These are phyloP conservation scores for Vannuccia rotundouncinata DNA, from an alignment of 2,888 invertebrate species.

Conservation along the genomic window DNA sequence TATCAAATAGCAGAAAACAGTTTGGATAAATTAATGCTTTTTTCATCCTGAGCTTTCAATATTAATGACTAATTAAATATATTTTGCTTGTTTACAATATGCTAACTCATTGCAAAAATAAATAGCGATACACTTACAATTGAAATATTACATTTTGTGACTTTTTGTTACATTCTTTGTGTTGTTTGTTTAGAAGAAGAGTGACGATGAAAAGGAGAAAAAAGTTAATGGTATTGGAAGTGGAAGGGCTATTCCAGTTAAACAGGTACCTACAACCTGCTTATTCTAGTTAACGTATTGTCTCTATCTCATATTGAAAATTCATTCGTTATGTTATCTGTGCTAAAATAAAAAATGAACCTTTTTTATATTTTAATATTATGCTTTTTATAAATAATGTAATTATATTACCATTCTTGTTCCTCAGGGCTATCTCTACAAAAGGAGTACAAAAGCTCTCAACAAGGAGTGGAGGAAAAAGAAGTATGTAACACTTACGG, in stretches of 20 bases:
- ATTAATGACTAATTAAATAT: too few relatives aligned
- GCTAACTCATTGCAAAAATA: not conserved
- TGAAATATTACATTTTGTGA: not conserved
- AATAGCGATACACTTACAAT: not conserved
- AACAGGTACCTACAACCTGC: conserved; percentile 68
- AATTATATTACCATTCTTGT: not conserved
- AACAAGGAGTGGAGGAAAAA: conserved; percentile 97
- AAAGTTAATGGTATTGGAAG: conserved; percentile 38
- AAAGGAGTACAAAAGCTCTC: conserved; percentile 73
- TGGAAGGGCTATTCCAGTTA: conserved; percentile 87
- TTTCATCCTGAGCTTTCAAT: too few relatives aligned
- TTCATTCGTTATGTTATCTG: too few relatives aligned
- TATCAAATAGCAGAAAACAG: too few relatives aligned
- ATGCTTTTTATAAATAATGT: too few relatives aligned
- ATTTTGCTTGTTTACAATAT: too few relatives aligned
- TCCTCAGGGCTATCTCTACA: conserved; percentile 76
- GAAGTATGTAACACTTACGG: conserved; percentile 90
- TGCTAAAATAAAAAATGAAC: too few relatives aligned
- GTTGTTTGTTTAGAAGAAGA: not conserved
- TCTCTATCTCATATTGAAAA: too few relatives aligned
- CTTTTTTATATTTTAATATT: too few relatives aligned
- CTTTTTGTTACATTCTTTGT: not conserved
- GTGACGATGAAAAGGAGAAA: conserved; percentile 36
- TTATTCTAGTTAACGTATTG: too few relatives aligned
- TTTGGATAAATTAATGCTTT: too few relatives aligned